Evolutionary conservation across 2,888 invertebrate species (phyloP), one percentile per base, ranked within the genome.

Genomic region (Apantesis nais): DNA sequence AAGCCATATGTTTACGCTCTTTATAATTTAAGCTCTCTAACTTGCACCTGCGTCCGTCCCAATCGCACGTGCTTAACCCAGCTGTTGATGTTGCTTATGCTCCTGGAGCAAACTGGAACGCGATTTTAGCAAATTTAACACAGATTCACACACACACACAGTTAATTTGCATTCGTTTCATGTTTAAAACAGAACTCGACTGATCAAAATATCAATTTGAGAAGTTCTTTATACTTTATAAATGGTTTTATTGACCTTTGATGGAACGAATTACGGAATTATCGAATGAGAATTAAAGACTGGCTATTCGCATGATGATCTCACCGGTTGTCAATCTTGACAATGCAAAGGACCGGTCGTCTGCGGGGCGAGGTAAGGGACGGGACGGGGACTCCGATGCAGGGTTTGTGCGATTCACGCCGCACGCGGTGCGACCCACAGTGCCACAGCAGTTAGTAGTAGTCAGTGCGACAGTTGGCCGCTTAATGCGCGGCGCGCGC

Each of bases 301-400:
- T 84, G 81, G 83, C 85, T 86, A 87, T 88, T 88, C 86, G 85
- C 86, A 76, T 88, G 94, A 93, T 94, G 94, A 94, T 94, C 94
- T 94, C 94, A 94, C 90, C 92, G 89, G 87, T 90, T 89, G 91
- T 92, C 92, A 92, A 93, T 93, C 92, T 93, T 93, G 92, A 93
- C 94, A 94, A 94, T 93, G 93, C 93, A 90, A 90, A 92, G 93
- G 93, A 93, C 93, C 92, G 93, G 93, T 93, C 88, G 89, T 76
- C 76, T 88, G 88, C 80, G 92, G 85, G 90, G 88, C 75, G 86
- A 79, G 90, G 88, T 76, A 82, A 74, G 87, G 79, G 88, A 81
- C 86, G 89, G 87, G 90, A 87, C 86, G 88, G 89, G 88, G 86
- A 86, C 88, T 86, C 85, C 86, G 78, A 84, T 89, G 92, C 92